Evolutionary conservation across 1,140 invertebrate genomes (phyloP), one percentile per base, ranked within the genome.

Genomic region (Metopolophium dirhodum): DNA sequence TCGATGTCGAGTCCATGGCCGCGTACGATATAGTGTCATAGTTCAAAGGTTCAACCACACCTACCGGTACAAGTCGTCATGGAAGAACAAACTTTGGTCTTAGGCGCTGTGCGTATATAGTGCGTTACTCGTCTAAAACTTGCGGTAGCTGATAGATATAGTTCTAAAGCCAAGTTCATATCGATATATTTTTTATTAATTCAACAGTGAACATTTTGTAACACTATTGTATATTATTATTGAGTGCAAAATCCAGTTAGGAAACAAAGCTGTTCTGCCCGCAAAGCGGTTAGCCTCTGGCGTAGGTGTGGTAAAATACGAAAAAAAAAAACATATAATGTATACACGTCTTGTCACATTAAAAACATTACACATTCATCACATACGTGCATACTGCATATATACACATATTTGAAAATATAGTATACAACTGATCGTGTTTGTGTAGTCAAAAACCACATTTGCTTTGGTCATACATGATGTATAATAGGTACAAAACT

Each of bases 231-330:
- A 45, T 30, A 23, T 54, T 41, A 47, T 26, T 41, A 86, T 47
- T 86, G 35, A 85, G 47, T 49, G 82, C 82, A 37, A 93, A 82
- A 93, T 93, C 49, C 49, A 86, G 91, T 93, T 85, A 93, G 91
- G 68, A 93, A 92, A 92, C 57, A 93, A 93, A 93, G 77, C 68
- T 45, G 77, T 41, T 85, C 91, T 20, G 35, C 82, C 91, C 91
- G 77, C 91, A 93, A 85, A 93, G 91, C 82, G 91, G 91, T 85
- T 93, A 85, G 91, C 91, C 91, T 86, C 49, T 85, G 91, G 91
- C 91, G 91, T 93, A 93, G 91, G 91, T 93, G 91, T 93, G 91
- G 91, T 93, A 85, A 91, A 90, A 68, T 90, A 45, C 89, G 37
- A 68, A 61, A 61, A 54, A 61, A 61, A 54, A 54, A 91, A 23